Conservation (phyloP, 2,113 vertebrate genomes). For the Mormoops blainvillei region DNA sequence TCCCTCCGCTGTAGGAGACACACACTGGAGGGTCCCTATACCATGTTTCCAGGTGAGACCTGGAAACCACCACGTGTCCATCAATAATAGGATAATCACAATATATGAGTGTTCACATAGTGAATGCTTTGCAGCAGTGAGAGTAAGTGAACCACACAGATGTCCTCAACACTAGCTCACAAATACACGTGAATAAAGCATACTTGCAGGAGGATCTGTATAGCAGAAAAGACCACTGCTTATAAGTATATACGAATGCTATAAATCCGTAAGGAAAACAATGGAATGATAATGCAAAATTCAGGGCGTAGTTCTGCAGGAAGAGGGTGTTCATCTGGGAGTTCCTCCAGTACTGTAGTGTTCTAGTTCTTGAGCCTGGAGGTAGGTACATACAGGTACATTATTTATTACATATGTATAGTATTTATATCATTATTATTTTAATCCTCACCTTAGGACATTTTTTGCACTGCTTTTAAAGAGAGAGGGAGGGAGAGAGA, state of each 20-base stretch:
- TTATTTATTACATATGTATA: not conserved
- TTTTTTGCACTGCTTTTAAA: not conserved
- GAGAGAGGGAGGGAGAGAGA: not conserved
- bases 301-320: not conserved
- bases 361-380: not conserved
- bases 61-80: not conserved
- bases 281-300: not conserved
- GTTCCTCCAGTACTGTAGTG: not conserved
- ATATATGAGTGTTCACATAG: rapidly evolving
- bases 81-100: rapidly evolving
- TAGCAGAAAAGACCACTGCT: not conserved
- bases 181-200: not conserved
- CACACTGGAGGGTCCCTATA: not conserved
- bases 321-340: not conserved
- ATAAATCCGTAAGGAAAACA: not conserved
- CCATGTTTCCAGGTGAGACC: not conserved
- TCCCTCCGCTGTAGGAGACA: not conserved
- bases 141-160: not conserved
- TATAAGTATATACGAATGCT: not conserved
- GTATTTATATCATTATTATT: not conserved
- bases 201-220: not conserved
- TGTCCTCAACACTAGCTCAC: not conserved
- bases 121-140: not conserved
- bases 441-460: not conserved
- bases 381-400: not conserved